Conservation (phyloP, 2,888 invertebrate species). For the Eueremaeus valkanovi region DNA sequence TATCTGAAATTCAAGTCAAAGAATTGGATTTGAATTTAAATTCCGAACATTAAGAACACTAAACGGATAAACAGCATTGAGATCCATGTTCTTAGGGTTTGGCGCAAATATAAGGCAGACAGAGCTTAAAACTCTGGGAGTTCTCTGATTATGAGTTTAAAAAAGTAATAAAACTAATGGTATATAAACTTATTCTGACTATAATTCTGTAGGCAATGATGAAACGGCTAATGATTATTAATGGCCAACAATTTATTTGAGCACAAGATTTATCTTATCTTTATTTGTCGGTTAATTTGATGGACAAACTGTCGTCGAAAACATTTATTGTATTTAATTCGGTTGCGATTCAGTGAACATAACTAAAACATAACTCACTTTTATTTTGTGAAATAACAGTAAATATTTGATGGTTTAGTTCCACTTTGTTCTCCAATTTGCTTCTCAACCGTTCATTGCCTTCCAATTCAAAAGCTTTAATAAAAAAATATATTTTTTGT, state of each 20-base stretch:
- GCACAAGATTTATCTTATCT: too few species aligned
- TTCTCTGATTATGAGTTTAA: too few species aligned
- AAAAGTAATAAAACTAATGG: too few species aligned
- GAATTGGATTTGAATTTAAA: too few species aligned
- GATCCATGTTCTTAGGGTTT: too few species aligned
- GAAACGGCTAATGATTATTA: neutral
- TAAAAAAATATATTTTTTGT: neutral
- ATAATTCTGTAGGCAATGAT: neutral
- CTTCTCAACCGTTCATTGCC: neutral
- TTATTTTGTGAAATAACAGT: neutral
- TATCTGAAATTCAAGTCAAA: too few species aligned
- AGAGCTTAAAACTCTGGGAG: too few species aligned
- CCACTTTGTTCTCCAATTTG: neutral
- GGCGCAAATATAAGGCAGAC: too few species aligned
- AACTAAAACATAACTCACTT: neutral
- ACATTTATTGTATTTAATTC: neutral
- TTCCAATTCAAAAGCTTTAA: conserved; percentile 8
- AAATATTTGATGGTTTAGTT: conserved; percentile 1
- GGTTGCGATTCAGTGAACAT: neutral
- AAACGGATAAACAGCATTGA: too few species aligned
- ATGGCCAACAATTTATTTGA: neutral
- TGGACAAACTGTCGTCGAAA: neutral
- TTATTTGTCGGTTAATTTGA: too few species aligned
- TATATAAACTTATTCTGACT: neutral
- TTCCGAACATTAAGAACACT: too few species aligned